A percentile compares a stretch with the other conserved stretches of the same genome.
These are phyloP conservation scores for Chanos chanos DNA, from an alignment of 2,797 vertebrate genomes.

Conservation along the genomic window DNA sequence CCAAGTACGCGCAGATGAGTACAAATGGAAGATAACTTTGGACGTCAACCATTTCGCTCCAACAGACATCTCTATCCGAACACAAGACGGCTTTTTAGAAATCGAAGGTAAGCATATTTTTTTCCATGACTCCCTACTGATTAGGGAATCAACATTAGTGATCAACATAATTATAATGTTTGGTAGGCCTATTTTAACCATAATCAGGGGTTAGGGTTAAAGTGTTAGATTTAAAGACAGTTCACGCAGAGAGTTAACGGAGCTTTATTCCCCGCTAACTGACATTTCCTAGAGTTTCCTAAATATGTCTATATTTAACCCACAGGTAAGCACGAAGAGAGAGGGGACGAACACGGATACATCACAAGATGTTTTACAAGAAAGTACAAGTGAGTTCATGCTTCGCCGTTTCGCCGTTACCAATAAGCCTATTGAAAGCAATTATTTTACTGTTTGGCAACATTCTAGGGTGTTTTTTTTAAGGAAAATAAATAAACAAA, in stretches of 20 bases:
- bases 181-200: no score
- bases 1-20: conserved; percentile 42
- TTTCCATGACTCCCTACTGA: neutral
- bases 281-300: no score
- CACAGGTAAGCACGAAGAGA: conserved; percentile 71
- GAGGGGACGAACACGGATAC: conserved; percentile 69
- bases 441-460: no score
- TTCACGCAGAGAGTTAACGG: no score
- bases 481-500: no score
- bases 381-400: conserved; percentile 73
- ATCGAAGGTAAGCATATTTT: conserved; percentile 60
- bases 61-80: conserved; percentile 62
- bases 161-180: neutral
- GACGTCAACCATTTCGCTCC: conserved; percentile 71
- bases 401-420: no score
- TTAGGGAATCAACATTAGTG: neutral
- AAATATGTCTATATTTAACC: conserved; percentile 37
- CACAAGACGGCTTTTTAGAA: conserved; percentile 64
- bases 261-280: no score
- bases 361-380: conserved; percentile 73
- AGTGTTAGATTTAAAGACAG: neutral
- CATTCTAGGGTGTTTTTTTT: no score
- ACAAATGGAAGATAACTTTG: conserved; percentile 69
- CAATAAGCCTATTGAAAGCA: no score
- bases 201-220: no score